Evolutionary conservation across 1,140 invertebrate genomes (phyloP), one percentile per base, ranked within the genome.

Genomic region (Camponotus floridanus): DNA sequence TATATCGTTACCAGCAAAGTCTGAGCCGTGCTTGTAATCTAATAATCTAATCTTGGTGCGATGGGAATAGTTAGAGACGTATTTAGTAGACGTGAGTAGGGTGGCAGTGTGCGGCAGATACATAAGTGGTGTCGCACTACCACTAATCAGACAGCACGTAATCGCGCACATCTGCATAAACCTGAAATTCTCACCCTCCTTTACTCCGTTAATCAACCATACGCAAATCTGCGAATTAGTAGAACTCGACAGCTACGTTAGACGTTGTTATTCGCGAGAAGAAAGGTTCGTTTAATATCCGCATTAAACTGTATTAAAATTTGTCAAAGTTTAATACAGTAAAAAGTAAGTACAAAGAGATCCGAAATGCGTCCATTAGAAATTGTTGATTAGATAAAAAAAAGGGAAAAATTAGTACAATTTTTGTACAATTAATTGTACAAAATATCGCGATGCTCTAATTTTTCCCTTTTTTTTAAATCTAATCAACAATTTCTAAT

Each of bases 31-130:
- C 79, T 80, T 86, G 89, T 86, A 86, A 91, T 91, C 89, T 89
- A 91, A 91, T 91, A 91, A 91, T 51, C 83, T 91, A 91, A 91
- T 90, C 86, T 91, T 55, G 64, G 48, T 45, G 70, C 59, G 73
- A 73, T 78, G 73, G 36, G 71, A 45, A 70, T 55, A 70, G 76
- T 26, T 39, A 36, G 51, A 48, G 31, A 3, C 45, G 76, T 62
- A 89, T 88, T 74, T 85, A 48, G 67, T 31, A 36, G 4, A 48
- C 65, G 57, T 21, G 61, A 2, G 70, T 21, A 62, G 57, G 73
- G 26, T 65, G 59, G n/a, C 74, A 26, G 48, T 18, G 51, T 51
- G 74, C 18, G 18, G 7, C 39, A n/a, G 65, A 5, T 45, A 33
- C 9, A 70, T n/a, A 64, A 59, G 45, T 62, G 51, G 39, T 48